Base-by-base conservation (phyloP, 64 coral and sea anemone species). In the Montipora foliosa region DNA sequence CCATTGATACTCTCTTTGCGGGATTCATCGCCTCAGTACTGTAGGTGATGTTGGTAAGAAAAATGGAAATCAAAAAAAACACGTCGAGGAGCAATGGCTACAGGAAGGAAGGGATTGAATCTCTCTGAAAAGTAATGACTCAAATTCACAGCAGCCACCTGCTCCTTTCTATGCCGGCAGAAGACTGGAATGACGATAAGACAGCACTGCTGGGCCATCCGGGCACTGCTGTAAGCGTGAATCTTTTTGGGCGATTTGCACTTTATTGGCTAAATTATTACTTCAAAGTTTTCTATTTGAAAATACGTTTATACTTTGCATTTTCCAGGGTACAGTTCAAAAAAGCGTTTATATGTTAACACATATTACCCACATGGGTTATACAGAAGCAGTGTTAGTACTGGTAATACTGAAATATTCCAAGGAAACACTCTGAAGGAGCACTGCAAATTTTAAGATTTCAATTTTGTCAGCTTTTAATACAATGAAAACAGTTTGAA, bases 281-380 rank as follows among this genome's bases (percentile, higher is more conserved):
- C 16, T 66, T 46, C 58, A 71, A 47, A 86, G 82, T 47, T 20
- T 8, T 72, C 25, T 37, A 66, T 82, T 82, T 71, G 51, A 86
- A 84, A 70, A 47, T 50, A 86, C 49, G 68, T 72, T 49, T 19
- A 71, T 48, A 49, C 37, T 37, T 49, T 21, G 82, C 60, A 25
- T 84, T 86, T 86, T 86, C 4, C 16, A 86, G 44, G 67, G 44
- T n/a, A 71, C 44, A 29, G 37, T 86, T 86, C 66, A 86, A 59
- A 86, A 72, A 37, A 44, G 8, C 47, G 62, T 72, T 86, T 86
- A 37, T 37, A 37, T 86, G 82, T 71, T 86, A 45, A 86, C 82
- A 86, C 13, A 86, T 4, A 86, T 69, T 64, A 70, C 82, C 76
- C 82, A 86, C 62, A 86, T 71, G 49, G 82, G 71, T 86, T 86